These are phyloP conservation scores for Ctenoplectra terminalis DNA, from an alignment of 1,140 invertebrate species.

Conservation along the genomic window DNA sequence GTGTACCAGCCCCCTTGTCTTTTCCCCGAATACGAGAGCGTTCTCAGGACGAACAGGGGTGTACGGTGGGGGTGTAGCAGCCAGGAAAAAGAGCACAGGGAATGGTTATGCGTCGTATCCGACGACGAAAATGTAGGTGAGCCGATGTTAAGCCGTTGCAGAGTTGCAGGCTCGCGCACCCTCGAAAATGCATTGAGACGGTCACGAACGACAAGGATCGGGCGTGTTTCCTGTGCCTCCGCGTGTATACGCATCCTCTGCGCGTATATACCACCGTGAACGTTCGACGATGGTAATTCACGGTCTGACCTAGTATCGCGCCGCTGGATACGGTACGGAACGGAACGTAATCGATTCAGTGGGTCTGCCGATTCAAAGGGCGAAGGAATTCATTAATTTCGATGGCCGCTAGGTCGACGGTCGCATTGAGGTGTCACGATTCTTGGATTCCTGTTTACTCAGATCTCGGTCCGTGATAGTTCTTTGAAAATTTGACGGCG, in stretches of 20 bases:
- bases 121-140: conserved; percentile 70
- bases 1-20: conserved; percentile 53
- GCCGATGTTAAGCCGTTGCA: conserved; percentile 74
- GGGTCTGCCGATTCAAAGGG: background rate
- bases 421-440: conserved; percentile 43
- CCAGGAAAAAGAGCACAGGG: conserved; percentile 39
- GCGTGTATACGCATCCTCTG: background rate
- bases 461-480: background rate
- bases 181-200: conserved; percentile 75
- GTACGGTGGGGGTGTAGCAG: conserved; percentile 7
- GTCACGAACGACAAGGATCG: conserved; percentile 73
- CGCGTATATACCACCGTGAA: background rate
- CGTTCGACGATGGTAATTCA: background rate
- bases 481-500: background rate
- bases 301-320: conserved; percentile 25
- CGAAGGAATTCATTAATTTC: conserved; percentile 19
- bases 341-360: conserved; percentile 24
- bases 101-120: conserved; percentile 49
- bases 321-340: conserved; percentile 25
- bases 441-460: background rate
- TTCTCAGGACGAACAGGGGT: background rate
- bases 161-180: conserved; percentile 75
- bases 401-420: background rate
- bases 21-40: conserved; percentile 31
- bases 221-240: background rate